Evolutionary conservation across 2,113 vertebrate species (phyloP).

Genomic region (Saimiri boliviensis): DNA sequence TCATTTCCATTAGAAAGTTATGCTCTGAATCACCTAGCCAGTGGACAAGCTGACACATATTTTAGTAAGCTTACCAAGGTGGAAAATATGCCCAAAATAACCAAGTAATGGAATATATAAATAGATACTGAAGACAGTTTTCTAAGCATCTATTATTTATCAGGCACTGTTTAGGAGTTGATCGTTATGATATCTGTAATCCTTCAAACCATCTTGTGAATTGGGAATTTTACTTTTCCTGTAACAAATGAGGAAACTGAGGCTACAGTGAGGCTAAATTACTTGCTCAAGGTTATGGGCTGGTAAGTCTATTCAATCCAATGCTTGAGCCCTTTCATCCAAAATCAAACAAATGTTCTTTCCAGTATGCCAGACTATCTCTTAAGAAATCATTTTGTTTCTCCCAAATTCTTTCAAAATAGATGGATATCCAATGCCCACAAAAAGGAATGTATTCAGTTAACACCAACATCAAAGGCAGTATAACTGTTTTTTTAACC

Average conservation of each 20-base stretch:
- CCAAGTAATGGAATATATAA: not conserved
- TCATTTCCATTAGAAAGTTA: constrained; percentile 53
- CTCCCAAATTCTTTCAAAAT: not conserved
- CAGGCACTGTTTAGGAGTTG: not conserved
- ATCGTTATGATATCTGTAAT: not conserved
- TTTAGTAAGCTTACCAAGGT: not conserved
- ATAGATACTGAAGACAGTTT: constrained; percentile 20
- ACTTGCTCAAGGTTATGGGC: not conserved
- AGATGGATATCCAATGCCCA: not conserved
- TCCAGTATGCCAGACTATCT: not conserved
- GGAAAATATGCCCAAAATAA: constrained; percentile 15
- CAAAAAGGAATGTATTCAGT: not conserved
- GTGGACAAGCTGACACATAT: constrained; percentile 26
- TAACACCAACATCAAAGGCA: not conserved
- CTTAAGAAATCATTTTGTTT: constrained; percentile 30
- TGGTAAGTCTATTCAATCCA: not conserved
- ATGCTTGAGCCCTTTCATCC: not conserved
- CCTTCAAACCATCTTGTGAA: not conserved
- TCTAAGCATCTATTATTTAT: constrained; percentile 41
- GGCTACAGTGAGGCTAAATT: not conserved
- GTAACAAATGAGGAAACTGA: constrained; percentile 27
- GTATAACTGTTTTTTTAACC: not conserved
- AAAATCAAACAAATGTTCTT: not conserved
- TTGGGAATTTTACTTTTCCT: not conserved
- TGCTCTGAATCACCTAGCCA: constrained; percentile 52